Conservation (phyloP, 2,113 vertebrate genomes). For the pig (Sus scrofa) region T2T-Sscrofa CM000829.6:70345501-70346000, state of each 20-base stretch:
- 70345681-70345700: not conserved
- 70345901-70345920: constrained; percentile 3
- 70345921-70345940: constrained; percentile 19
- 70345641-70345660: constrained; percentile 16
- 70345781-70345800: constrained; percentile 35
- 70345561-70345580: too few species aligned
- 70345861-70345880: constrained; percentile 28
- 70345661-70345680: constrained; percentile 32
- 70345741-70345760: not conserved
- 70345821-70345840: not conserved
- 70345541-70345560: too few species aligned
- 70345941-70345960: constrained; percentile 1
- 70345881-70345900: constrained; percentile 5
- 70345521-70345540: too few species aligned
- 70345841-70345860: constrained; percentile 41
- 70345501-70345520: too few species aligned
- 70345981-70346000: not conserved
- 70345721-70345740: not conserved
- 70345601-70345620: too few species aligned
- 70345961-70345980: constrained; percentile 37
- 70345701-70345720: not conserved
- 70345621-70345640: not conserved
- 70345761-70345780: not conserved
- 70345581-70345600: too few species aligned
- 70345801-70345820: not conserved